phyloP scores from a whole-genome alignment of 2,888 invertebrate genomes.

The Dicyrtoma fusca region DNA sequence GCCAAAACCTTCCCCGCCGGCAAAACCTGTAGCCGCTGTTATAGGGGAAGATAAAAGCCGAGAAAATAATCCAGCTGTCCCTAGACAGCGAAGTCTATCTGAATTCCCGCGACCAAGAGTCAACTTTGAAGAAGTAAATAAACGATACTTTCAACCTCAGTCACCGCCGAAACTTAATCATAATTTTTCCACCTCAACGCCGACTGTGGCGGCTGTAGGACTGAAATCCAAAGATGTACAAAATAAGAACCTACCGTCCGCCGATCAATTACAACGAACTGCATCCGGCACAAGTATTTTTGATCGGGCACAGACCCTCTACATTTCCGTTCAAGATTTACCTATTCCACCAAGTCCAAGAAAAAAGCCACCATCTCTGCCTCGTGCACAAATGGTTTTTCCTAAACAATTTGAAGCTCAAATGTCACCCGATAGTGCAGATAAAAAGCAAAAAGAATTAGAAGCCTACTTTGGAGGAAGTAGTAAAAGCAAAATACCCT shows the following conservation, averaged over 20 bases:
- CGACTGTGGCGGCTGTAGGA: neutral
- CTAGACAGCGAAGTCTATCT: slow-evolving; percentile 54
- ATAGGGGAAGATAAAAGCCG: neutral
- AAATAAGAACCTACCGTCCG: neutral
- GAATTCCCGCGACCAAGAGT: slow-evolving; percentile 46
- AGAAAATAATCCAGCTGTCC: slow-evolving; percentile 36
- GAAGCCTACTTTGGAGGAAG: slow-evolving; percentile 69
- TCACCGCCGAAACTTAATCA: slow-evolving; percentile 4
- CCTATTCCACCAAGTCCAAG: slow-evolving; percentile 62
- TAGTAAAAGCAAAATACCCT: slow-evolving; percentile 32
- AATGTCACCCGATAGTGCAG: slow-evolving; percentile 69
- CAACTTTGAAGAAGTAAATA: slow-evolving; percentile 31
- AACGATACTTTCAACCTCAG: slow-evolving; percentile 29
- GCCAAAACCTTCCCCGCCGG: neutral
- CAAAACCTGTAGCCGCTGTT: neutral
- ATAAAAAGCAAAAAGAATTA: slow-evolving; percentile 73
- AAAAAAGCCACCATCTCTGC: slow-evolving; percentile 52
- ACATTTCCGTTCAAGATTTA: slow-evolving; percentile 58
- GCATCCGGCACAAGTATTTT: slow-evolving; percentile 57
- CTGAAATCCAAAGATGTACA: neutral
- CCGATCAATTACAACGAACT: slow-evolving; percentile 55
- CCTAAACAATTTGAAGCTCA: slow-evolving; percentile 83
- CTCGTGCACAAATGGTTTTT: slow-evolving; percentile 58
- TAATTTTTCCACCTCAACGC: slow-evolving; percentile 3
- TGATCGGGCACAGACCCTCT: slow-evolving; percentile 54